Conservation (phyloP, 2,113 vertebrate genomes). For the Balaenoptera acutorostrata region DNA sequence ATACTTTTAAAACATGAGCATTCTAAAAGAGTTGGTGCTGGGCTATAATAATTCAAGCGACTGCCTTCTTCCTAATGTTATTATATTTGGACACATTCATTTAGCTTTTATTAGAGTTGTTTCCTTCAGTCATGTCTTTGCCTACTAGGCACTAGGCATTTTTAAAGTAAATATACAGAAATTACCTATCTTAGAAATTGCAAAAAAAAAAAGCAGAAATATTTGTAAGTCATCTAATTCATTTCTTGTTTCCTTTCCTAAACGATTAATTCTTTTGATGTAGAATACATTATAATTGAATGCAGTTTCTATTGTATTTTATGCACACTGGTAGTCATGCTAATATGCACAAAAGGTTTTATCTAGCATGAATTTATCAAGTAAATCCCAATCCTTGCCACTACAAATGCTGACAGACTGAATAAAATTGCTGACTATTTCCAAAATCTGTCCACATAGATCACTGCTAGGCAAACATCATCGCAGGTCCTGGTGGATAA, state of each 20-base stretch:
- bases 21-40: neutral
- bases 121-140: neutral
- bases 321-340: neutral
- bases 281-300: constrained; percentile 35
- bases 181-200: neutral
- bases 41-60: neutral
- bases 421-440: constrained; percentile 55
- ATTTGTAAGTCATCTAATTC: neutral
- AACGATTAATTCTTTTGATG: neutral
- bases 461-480: constrained; percentile 27
- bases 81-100: neutral
- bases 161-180: constrained; percentile 12
- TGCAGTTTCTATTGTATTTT: neutral
- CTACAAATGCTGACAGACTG: constrained; percentile 48
- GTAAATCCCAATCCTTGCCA: constrained; percentile 34
- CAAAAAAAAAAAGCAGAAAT: constrained; percentile 5
- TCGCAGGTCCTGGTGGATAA: neutral
- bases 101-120: neutral
- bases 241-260: constrained; percentile 5
- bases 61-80: neutral
- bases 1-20: neutral
- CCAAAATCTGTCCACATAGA: constrained; percentile 20
- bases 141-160: constrained; percentile 14
- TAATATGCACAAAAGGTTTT: constrained; percentile 52
- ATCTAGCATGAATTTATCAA: constrained; percentile 14